Evolutionary conservation across 2,797 vertebrate genomes (phyloP), one percentile per base, ranked within the genome.

Genomic region (Lithobates sylvaticus): DNA sequence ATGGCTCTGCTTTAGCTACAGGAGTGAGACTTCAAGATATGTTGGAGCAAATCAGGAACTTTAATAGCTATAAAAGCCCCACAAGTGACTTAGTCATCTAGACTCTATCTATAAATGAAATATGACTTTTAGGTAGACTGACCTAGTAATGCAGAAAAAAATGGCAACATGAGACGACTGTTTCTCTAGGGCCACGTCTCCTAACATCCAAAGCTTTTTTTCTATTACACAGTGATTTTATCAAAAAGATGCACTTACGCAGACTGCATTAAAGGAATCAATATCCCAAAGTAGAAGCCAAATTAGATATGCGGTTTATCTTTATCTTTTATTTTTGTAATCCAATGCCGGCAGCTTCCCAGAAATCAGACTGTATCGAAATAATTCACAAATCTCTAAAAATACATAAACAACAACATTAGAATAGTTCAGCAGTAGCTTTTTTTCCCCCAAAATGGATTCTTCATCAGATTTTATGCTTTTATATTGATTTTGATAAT

Each of bases 271-370:
- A 81, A 86, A 76, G 81, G 75, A 81, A 84, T 72, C 76, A 0
- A 10, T 81, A 39, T 79, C 78, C 81, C 85, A 89, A 86, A 90
- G 78, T 76, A 78, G 84, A 86, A 87, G 50, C 50, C 85, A 84
- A 88, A 71, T 64, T 77, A 88, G 82, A 86, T 87, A 81, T 50
- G 70, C 72, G 77, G 83, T 90, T 89, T 81, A 58, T 88, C 89
- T 90, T 61, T 61, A 61, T 61, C 54, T 61, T 91, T 91, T 85
- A 85, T 89, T 13, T 88, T 88, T 90, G 85, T 91, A 88, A 89
- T 70, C 88, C 89, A 88, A 87, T 86, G 85, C 80, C 86, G 89
- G 54, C 83, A 86, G 78, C 88, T 86, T 84, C 42, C 76, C 85
- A 88, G 72, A 91, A 88, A 85, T 89, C 54, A 70, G 84, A 89